Base-by-base conservation (phyloP, 2,888 invertebrate genomes). In the Temnothorax ravouxi region DNA sequence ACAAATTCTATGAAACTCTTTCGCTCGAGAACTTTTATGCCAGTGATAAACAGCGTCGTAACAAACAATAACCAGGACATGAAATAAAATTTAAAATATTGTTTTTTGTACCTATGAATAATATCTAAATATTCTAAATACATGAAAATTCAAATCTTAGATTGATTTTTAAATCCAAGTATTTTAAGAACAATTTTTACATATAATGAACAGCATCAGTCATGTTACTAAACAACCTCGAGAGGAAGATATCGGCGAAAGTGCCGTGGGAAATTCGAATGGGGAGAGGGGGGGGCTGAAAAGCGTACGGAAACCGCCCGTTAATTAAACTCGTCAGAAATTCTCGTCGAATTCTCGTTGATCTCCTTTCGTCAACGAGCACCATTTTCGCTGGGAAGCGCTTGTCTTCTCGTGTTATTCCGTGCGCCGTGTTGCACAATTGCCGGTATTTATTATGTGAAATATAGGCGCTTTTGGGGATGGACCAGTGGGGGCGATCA, bases 231-330 rank as follows among this genome's bases (percentile, higher is more conserved):
- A 44, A 44, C 34, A 56, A 54, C 6, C 8, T 25, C 38, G n/a
- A 47, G 13, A 25, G 38, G 34, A 6, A 89, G 89, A 95, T 34
- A 44, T 74, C 29, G 61, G 54, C 38, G 38, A 67, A 67, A 83
- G 69, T 62, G 82, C 25, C 76, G 61, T 8, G 38, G 82, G 44
- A 44, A 47, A 67, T 47, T 25, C 47, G 29, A 67, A 47, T 71
- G 29, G 3, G 29, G 29, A 3, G 29, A 3, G 29, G 29, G 29
- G 29, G 81, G 85, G 25, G 69, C 34, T 62, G 6, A 47, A 75
- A 15, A 38, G n/a, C 13, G 41, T 0, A 13, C 13, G 13, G 25
- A 29, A 29, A 2, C 34, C 18, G n/a, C 18, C 15, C 41, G 41
- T 77, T 77, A 77, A 77, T 77, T 77, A 83, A 83, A 64, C 79